These are phyloP conservation scores for Zygothrica quintamaculata DNA, from an alignment of 2,888 invertebrate genomes.

Conservation along the genomic window DNA sequence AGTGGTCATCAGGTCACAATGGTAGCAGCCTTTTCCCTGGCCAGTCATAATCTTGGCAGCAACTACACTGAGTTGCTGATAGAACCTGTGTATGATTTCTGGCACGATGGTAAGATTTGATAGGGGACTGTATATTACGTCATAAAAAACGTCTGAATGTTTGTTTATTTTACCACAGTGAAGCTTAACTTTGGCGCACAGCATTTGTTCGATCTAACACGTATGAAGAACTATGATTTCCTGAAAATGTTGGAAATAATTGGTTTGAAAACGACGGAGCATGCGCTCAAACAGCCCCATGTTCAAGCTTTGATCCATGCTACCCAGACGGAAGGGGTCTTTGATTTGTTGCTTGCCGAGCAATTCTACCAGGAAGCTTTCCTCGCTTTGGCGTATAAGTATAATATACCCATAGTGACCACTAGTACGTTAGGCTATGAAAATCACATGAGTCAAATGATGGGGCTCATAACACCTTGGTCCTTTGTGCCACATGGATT, in stretches of 20 bases:
- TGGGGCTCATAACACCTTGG: constrained; percentile 84
- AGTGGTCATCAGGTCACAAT: constrained; percentile 83
- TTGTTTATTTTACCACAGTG: constrained; percentile 59
- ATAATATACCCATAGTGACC: constrained; percentile 81
- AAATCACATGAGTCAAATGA: constrained; percentile 82
- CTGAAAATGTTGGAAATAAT: background rate
- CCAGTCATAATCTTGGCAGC: constrained; percentile 66
- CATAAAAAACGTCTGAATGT: no score
- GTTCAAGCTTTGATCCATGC: constrained; percentile 69
- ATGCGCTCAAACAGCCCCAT: constrained; percentile 43
- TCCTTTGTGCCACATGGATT: constrained; percentile 84
- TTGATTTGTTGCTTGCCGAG: constrained; percentile 82
- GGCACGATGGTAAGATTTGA: constrained; percentile 77
- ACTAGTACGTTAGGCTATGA: constrained; percentile 81
- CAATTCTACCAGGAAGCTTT: constrained; percentile 83
- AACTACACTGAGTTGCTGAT: constrained; percentile 83
- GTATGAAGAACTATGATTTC: constrained; percentile 55
- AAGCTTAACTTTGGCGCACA: constrained; percentile 71
- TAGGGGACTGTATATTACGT: no score
- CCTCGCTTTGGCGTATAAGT: constrained; percentile 79
- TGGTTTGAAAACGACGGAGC: background rate
- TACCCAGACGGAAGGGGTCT: constrained; percentile 67
- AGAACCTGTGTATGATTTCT: constrained; percentile 82
- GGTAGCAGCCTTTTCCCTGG: constrained; percentile 75
- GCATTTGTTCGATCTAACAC: constrained; percentile 80